These are phyloP conservation scores for Alexandromys fortis DNA, from an alignment of 2,113 vertebrate species.

Conservation along the genomic window DNA sequence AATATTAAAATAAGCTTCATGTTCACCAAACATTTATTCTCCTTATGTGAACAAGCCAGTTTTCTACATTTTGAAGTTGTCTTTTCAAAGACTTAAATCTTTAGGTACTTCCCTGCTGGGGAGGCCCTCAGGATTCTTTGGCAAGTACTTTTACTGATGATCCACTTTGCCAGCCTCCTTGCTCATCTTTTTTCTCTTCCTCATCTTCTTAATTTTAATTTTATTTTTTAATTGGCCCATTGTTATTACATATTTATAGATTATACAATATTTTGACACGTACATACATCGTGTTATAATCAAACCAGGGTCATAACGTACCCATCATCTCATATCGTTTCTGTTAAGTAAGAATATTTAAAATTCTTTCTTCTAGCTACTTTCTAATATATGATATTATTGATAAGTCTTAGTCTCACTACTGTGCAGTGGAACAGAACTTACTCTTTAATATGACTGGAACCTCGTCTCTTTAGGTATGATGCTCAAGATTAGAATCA, in stretches of 20 bases:
- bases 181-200: background rate
- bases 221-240: background rate
- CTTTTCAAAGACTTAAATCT: constrained; percentile 1
- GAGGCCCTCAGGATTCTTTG: background rate
- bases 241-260: background rate
- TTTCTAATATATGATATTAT: background rate
- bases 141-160: background rate
- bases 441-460: background rate
- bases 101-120: background rate
- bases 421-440: background rate
- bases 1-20: background rate
- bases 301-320: background rate
- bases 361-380: background rate
- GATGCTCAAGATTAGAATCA: constrained; percentile 39
- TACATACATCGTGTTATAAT: background rate
- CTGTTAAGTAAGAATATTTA: background rate
- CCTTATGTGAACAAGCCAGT: background rate
- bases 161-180: background rate
- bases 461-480: constrained; percentile 45
- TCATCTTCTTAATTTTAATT: constrained; percentile 6
- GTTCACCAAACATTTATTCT: background rate
- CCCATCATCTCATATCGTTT: background rate
- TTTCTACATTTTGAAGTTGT: constrained; percentile 35
- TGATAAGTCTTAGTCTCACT: background rate
- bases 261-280: background rate